Evolutionary conservation across 2,888 invertebrate species (phyloP), one percentile per base, ranked within the genome.

Genomic region (Lysandra bellargus): DNA sequence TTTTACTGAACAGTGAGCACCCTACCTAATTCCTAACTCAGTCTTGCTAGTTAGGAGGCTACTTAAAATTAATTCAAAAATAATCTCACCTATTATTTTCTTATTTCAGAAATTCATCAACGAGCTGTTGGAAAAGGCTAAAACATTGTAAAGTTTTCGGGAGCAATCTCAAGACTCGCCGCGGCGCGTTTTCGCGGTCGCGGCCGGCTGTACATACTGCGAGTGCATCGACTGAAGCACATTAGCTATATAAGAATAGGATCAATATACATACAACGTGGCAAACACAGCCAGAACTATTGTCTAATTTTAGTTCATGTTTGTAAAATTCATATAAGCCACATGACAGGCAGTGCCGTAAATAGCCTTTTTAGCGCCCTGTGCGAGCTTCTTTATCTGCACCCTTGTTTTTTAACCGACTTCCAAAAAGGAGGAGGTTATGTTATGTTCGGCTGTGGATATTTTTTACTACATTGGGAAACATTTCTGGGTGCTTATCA

Each of bases 51-150:
- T 3, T 40, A 4, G 5, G 40, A 6, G 40, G 40, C 40, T 40
- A 40, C 40, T 40, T 40, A 40, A 40, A 40, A 40, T 40, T 40
- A 7, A 40, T 40, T 40, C 40, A 40, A 40, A 40, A 40, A 40
- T 40, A 40, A 40, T 40, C 40, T 7, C 40, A 40, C 40, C 6
- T 6, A 40, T 80, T 57, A 49, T 7, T 69, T 80, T 82, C 81
- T 87, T 86, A 85, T 86, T 96, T 96, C 95, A 98, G 98, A 98
- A 97, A 96, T 98, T 98, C 93, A 97, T 98, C 91, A 97, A 97
- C 90, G 98, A 98, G 93, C 95, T 98, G 89, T 95, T 98, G 92
- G 98, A 97, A 91, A 97, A 97, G 92, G 98, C 98, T 89, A 98
- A 98, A 95, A 98, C 98, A 90, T 96, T 98, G 90, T 97, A 97